Base-by-base conservation (phyloP, 2,797 vertebrate species). In the Mus spretus region DNA sequence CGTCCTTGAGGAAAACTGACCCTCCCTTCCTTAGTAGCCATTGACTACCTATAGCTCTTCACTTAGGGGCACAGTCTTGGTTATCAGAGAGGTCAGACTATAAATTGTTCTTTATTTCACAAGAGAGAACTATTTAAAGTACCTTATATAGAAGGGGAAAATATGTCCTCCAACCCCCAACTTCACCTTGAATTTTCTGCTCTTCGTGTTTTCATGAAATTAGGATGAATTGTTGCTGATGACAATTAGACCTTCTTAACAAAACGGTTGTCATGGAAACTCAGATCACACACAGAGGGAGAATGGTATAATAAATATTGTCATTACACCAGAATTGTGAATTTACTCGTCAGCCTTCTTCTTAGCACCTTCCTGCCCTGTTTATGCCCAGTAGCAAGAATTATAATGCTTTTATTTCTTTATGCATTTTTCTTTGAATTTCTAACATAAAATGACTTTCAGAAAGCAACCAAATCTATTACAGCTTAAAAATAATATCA, bases 361-460 rank as follows among this genome's bases (percentile, higher is more conserved):
- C 15, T 81, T 14, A 61, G 7, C 40, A 83, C 57, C 0, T 72
- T 55, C 67, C 57, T 37, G 2, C 1, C 26, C 11, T 8, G 4
- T 22, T 81, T 92, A 17, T 70, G 15, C 72, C 37, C 7, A 82
- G 31, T 85, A n/a, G 8, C 7, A 89, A 72, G 78, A 0, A 63
- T 81, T 85, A 28, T 50, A 24, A 44, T 40, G 40, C 11, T 67
- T 80, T 65, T 92, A 78, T 57, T 93, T 67, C 78, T 70, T 14
- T 74, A 90, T 93, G 72, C 53, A 88, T 90, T 96, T 89, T 26
- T 59, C 11, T 47, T 59, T 75, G 86, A 44, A 77, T 44, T 28
- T 59, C 72, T 47, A 40, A 82, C 55, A 78, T 59, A 91, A 92
- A 47, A 57, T 61, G 26, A 50, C 70, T 65, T 57, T 74, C 26